Conservation (phyloP, 2,113 vertebrate species). For the Anhinga anhinga region DNA sequence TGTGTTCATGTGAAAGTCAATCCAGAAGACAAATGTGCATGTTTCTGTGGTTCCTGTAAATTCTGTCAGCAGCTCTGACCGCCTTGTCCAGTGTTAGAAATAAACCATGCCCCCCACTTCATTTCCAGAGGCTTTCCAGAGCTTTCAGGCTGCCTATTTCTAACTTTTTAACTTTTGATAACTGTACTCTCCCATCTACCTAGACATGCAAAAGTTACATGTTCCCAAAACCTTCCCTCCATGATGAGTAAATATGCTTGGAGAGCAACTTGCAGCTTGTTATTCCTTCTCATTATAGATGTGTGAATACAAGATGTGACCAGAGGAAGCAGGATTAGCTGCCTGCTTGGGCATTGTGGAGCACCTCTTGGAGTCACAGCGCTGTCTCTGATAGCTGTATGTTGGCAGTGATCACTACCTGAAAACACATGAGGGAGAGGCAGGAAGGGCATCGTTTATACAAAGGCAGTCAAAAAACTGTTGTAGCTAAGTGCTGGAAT, state of each 20-base stretch:
- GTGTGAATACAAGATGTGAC: background rate
- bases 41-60: slow-evolving; percentile 21
- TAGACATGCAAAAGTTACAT: background rate
- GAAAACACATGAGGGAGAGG: background rate
- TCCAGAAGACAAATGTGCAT: background rate
- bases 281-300: background rate
- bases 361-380: background rate
- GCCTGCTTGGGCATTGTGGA: background rate
- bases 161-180: background rate
- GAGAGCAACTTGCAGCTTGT: background rate
- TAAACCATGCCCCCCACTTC: background rate
- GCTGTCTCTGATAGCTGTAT: background rate
- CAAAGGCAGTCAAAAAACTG: background rate
- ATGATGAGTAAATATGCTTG: background rate
- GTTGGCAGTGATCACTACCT: background rate
- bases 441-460: background rate
- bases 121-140: slow-evolving; percentile 30
- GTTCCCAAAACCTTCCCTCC: background rate
- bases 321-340: background rate
- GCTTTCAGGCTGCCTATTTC: slow-evolving; percentile 6
- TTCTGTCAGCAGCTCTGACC: background rate
- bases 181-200: background rate
- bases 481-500: background rate
- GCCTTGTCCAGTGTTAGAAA: slow-evolving; percentile 8
- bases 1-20: background rate